phyloP scores from a whole-genome alignment of 2,888 invertebrate species.

The Hyposoter didymator region DNA sequence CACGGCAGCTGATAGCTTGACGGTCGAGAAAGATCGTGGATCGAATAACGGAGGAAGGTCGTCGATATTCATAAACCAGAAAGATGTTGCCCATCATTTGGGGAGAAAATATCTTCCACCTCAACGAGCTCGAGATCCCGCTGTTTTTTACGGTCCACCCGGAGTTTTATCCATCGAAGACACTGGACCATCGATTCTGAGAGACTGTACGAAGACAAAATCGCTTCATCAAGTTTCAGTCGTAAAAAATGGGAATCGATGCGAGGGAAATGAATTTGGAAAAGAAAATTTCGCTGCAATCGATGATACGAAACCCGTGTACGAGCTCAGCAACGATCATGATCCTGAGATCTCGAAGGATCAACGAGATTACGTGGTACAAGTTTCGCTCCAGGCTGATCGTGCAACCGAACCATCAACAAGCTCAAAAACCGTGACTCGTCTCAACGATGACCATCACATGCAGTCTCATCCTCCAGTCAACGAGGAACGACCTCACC shows the following conservation, averaged over 20 bases:
- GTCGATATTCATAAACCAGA: slow-evolving; percentile 7
- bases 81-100: slow-evolving; percentile 16
- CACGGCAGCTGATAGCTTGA: not conserved
- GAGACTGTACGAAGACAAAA: not conserved
- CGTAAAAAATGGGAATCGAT: slow-evolving; percentile 14
- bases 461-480: slow-evolving; percentile 1
- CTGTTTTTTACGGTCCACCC: slow-evolving; percentile 33
- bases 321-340: slow-evolving; percentile 59
- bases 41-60: slow-evolving; percentile 10
- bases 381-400: slow-evolving; percentile 32
- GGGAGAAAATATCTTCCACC: slow-evolving; percentile 59
- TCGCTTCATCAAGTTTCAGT: slow-evolving; percentile 1
- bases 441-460: slow-evolving; percentile 21
- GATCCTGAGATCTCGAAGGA: slow-evolving; percentile 18
- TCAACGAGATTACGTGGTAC: slow-evolving; percentile 44
- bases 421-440: slow-evolving; percentile 50
- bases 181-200: slow-evolving; percentile 30
- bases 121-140: slow-evolving; percentile 12
- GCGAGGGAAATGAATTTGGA: not conserved
- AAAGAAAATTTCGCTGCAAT: not conserved
- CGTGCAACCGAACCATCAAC: slow-evolving; percentile 50
- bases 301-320: slow-evolving; percentile 59
- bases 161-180: slow-evolving; percentile 41
- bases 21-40: not conserved
- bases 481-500: not conserved